These are phyloP conservation scores for Champsocephalus esox DNA, from an alignment of 2,797 vertebrate genomes.

Conservation along the genomic window DNA sequence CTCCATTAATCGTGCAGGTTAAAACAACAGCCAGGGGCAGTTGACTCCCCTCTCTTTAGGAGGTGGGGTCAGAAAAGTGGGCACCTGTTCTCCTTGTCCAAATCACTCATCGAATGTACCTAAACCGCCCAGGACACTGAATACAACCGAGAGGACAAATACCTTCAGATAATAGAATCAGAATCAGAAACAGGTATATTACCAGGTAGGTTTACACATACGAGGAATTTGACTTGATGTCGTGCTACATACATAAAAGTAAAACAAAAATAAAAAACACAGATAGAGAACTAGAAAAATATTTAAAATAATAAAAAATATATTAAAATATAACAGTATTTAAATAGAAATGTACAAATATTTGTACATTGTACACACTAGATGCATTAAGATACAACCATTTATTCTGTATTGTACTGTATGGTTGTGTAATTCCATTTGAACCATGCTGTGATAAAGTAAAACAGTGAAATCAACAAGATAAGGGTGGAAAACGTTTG, in stretches of 20 bases:
- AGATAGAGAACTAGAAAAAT: no score
- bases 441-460: not conserved
- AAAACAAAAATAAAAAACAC: no score
- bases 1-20: slow-evolving; percentile 79
- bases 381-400: slow-evolving; percentile 10
- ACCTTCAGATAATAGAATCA: not conserved
- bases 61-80: slow-evolving; percentile 38
- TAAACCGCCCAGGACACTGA: not conserved
- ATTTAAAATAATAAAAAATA: no score
- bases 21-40: slow-evolving; percentile 73
- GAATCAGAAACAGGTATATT: no score
- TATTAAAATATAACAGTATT: no score
- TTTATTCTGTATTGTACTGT: not conserved
- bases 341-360: no score
- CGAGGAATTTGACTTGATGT: no score
- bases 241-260: no score
- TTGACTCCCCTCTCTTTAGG: slow-evolving; percentile 50
- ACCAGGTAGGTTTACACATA: no score
- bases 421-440: slow-evolving; percentile 1
- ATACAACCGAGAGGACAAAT: not conserved
- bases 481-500: not conserved
- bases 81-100: slow-evolving; percentile 25
- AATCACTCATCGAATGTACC: slow-evolving; percentile 9
- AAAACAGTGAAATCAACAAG: not conserved
- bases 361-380: no score